Evolutionary conservation across 2,888 invertebrate genomes (phyloP), one percentile per base, ranked within the genome.

Genomic region (Stenchaetothrips biformis): DNA sequence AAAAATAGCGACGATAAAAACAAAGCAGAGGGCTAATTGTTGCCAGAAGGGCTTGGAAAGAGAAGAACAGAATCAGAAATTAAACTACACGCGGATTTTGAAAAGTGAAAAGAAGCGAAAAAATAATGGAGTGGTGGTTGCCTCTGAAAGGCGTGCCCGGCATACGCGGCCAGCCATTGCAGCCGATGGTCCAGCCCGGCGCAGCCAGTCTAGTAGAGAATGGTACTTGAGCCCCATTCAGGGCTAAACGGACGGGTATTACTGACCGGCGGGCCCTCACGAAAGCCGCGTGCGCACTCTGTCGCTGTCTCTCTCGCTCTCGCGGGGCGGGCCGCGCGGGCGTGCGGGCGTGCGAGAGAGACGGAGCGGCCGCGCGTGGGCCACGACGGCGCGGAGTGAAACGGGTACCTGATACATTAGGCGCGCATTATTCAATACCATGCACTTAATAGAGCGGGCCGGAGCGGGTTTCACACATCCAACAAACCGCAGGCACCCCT

Each of bases 341-440:
- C n/a, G 53, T 7, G 59, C 59, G 59, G 53, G 13, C 4, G 59
- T 9, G 9, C 13, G 59, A 6, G 59, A 13, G 59, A 18, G 59
- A 21, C 8, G 7, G 67, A 21, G 67, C 21, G 7, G 25, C 7
- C 21, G 67, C 67, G 25, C 25, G 67, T 8, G 21, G 21, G 67
- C 21, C 67, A 21, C 67, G 67, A 7, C 67, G 7, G 7, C n/a
- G 9, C 59, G 13, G 18, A 16, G 59, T 16, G 13, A 13, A 16
- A 59, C 59, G 67, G 25, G 37, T 37, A 37, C 37, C 37, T 25
- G 7, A 11, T 25, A 11, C 67, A 74, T 21, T 25, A 25, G 37
- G 37, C 37, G 1, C 67, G 11, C 67, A 74, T 74, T 74, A 74
- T 74, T 74, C 67, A 74, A 74, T 74, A 74, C 67, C 25, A 8